phyloP scores from a whole-genome alignment of 1,140 invertebrate genomes.

The Sitobion miscanthi region DNA sequence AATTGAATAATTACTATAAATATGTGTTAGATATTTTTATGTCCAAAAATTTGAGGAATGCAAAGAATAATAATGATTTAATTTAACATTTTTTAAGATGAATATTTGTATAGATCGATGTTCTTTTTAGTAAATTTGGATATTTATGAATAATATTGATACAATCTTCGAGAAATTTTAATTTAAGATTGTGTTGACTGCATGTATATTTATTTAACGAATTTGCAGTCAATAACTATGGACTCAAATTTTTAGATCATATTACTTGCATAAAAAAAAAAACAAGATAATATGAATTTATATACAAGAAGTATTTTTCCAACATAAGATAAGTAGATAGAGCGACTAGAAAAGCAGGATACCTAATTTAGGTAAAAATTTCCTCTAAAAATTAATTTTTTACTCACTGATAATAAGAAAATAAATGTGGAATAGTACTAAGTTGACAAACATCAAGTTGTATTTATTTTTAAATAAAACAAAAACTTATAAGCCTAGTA shows the following conservation, averaged over 20 bases:
- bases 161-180: background rate
- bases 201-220: background rate
- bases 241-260: background rate
- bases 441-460: background rate
- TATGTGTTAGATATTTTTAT: background rate
- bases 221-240: background rate
- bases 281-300: background rate
- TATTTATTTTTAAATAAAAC: background rate
- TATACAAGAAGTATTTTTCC: background rate
- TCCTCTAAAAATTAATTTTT: background rate
- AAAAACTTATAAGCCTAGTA: background rate
- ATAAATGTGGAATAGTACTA: background rate
- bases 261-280: background rate
- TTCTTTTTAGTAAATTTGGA: background rate
- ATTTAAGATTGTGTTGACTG: background rate
- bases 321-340: slow-evolving; percentile 35
- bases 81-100: background rate
- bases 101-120: background rate
- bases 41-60: background rate
- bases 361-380: background rate
- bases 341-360: slow-evolving; percentile 39
- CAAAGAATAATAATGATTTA: background rate
- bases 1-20: slow-evolving; percentile 22
- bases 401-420: background rate
- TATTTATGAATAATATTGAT: background rate